Evolutionary conservation across 2,888 invertebrate genomes (phyloP).

Genomic region (Harpalus rufipes): DNA sequence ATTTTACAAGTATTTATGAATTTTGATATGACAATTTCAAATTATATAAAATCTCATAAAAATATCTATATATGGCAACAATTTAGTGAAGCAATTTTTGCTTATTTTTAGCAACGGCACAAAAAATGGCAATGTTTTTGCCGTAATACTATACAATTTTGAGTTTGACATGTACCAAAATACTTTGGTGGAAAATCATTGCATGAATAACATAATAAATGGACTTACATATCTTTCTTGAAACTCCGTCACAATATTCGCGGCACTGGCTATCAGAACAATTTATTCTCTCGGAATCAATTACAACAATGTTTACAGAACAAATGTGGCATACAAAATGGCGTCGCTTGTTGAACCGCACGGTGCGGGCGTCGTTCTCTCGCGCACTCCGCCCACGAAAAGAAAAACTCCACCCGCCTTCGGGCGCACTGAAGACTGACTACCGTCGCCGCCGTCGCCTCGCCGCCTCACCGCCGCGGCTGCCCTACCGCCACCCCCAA

Average conservation of each 20-base stretch:
- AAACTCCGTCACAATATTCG: constrained; percentile 1
- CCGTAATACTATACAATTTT: too few species aligned
- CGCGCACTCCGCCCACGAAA: constrained; percentile 64
- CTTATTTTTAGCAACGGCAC: too few species aligned
- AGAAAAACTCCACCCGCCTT: constrained; percentile 65
- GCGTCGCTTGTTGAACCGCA: constrained; percentile 67
- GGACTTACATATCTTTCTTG: not conserved
- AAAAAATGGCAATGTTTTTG: too few species aligned
- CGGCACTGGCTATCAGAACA: constrained; percentile 20
- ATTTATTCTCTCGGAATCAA: constrained; percentile 66
- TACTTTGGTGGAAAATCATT: too few species aligned
- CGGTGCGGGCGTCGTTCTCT: constrained; percentile 64
- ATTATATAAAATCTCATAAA: too few species aligned
- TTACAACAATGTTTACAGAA: constrained; percentile 68
- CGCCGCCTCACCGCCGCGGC: not conserved
- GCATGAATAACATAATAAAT: not conserved
- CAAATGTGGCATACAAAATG: constrained; percentile 69
- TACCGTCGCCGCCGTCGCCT: constrained; percentile 25
- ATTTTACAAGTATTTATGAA: too few species aligned
- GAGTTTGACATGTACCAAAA: too few species aligned
- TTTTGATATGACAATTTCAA: too few species aligned
- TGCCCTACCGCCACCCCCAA: not conserved
- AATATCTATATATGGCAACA: too few species aligned
- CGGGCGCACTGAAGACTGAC: constrained; percentile 23
- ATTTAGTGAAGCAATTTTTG: too few species aligned